Percentiles rank a stretch among this genome's conserved stretches.
These are phyloP conservation scores for Cepaea hortensis DNA, from an alignment of 2,888 invertebrate genomes.

Conservation along the genomic window DNA sequence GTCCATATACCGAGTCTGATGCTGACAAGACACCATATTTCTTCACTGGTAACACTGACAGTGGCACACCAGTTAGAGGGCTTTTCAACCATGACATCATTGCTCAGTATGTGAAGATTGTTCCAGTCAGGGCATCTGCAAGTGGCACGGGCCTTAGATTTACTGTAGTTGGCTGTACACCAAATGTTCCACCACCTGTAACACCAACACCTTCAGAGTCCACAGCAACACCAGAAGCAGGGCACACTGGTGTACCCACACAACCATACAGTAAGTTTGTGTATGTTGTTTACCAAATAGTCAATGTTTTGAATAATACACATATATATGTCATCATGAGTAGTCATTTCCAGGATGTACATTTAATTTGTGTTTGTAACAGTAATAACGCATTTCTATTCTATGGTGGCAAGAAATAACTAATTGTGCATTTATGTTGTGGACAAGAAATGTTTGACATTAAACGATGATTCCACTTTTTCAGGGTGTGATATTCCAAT, in stretches of 20 bases:
- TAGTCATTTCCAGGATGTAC: background rate
- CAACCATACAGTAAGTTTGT: background rate
- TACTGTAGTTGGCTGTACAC: conserved; percentile 66
- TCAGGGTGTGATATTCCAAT: conserved; percentile 66
- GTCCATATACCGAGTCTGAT: conserved; percentile 60
- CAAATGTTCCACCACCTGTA: conserved; percentile 54
- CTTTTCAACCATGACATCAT: conserved; percentile 66
- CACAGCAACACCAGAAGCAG: conserved; percentile 30
- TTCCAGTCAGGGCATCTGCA: conserved; percentile 57
- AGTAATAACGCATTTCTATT: conserved; percentile 54
- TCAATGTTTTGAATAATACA: background rate
- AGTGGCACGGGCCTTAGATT: conserved; percentile 59
- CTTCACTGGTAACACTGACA: conserved; percentile 62
- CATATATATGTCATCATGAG: background rate
- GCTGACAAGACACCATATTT: conserved; percentile 56
- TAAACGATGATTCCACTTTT: background rate
- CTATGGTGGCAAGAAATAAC: conserved; percentile 38
- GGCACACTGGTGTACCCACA: background rate
- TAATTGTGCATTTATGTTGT: too few relatives aligned
- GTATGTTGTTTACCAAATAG: background rate
- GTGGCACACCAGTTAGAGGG: conserved; percentile 57
- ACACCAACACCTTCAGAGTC: conserved; percentile 44
- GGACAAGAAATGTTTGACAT: too few relatives aligned
- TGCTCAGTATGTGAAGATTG: conserved; percentile 62
- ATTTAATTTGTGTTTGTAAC: too few relatives aligned